Evolutionary conservation across 2,888 invertebrate species (phyloP), one percentile per base, ranked within the genome.

Genomic region (Leistus spinibarbis): DNA sequence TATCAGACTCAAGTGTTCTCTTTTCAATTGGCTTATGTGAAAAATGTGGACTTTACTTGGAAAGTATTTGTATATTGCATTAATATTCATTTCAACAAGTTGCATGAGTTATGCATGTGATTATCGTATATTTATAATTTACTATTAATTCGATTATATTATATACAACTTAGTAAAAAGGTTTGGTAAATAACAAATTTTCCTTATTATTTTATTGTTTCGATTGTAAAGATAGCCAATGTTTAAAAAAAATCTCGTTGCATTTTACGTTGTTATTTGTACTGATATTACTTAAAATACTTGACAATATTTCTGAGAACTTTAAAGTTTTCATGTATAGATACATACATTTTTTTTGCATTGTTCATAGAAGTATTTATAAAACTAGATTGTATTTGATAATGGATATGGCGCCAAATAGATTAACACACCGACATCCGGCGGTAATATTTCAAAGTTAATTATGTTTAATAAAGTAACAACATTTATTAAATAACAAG

Each of bases 1-100:
- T 71, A 71, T 71, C 64, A 40, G 54, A 19, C 24, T 56, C 57
- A 57, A 69, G 69, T 57, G 69, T 57, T 56, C 57, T 69, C 57
- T 20, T 69, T 69, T 22, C 67, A 54, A 53, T 54, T 54, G 54
- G 54, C 22, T 53, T 69, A 70, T 54, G 13, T 13, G 9, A 64
- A 62, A 71, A 71, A 54, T 16, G n/a, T 17, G 24, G 17, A 9
- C 70, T 70, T 70, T 70, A 63, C 70, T 62, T 3, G 62, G 70
- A 70, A 64, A 13, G n/a, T n/a, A n/a, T n/a, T n/a, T n/a, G n/a
- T n/a, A 20, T 64, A 64, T 4, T 40, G 13, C 40, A 40, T 40
- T 40, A 40, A 40, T 40, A 40, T 40, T 40, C 40, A 40, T 2
- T 40, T 40, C 13, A 40, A 40, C 13, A n/a, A n/a, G 40, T 40